Conservation (phyloP, 2,797 vertebrate species). For the Hydrocynus forskahlii region DNA sequence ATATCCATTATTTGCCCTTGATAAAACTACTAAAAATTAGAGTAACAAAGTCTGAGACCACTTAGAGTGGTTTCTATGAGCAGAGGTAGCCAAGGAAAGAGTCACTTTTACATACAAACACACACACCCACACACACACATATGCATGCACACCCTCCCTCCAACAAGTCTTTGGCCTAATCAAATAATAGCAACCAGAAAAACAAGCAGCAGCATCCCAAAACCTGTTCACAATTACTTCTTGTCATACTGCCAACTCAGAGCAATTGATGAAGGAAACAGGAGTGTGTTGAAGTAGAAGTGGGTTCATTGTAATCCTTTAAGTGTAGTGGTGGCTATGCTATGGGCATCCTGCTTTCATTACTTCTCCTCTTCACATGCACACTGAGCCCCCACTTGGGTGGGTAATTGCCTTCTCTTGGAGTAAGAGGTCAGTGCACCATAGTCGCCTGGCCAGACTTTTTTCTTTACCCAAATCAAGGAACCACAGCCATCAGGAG, state of each 20-base stretch:
- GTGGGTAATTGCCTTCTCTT: conserved; percentile 19
- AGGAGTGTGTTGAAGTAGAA: conserved; percentile 15
- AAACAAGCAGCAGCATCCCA: conserved; percentile 31
- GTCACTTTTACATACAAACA: neutral
- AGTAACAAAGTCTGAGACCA: neutral
- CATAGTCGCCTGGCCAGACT: neutral
- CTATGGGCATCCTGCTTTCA: neutral
- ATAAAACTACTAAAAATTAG: neutral
- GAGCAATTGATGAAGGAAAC: conserved; percentile 17
- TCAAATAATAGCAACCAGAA: conserved; percentile 43
- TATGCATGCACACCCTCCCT: neutral
- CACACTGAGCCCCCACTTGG: conserved; percentile 11
- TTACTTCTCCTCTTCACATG: neutral
- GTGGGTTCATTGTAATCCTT: conserved; percentile 15
- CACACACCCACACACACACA: neutral
- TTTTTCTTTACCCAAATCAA: conserved; percentile 8
- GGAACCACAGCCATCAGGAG: neutral
- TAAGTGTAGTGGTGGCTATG: neutral
- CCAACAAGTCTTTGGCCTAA: conserved; percentile 20
- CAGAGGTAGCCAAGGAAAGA: neutral
- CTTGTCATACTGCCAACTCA: conserved; percentile 36
- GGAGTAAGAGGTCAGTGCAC: neutral
- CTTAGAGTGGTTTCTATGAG: neutral
- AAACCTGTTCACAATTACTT: conserved; percentile 45
- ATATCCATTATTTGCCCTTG: neutral